Evolutionary conservation across 2,113 vertebrate genomes (phyloP), one percentile per base, ranked within the genome.

Genomic region (Blennius ocellaris): DNA sequence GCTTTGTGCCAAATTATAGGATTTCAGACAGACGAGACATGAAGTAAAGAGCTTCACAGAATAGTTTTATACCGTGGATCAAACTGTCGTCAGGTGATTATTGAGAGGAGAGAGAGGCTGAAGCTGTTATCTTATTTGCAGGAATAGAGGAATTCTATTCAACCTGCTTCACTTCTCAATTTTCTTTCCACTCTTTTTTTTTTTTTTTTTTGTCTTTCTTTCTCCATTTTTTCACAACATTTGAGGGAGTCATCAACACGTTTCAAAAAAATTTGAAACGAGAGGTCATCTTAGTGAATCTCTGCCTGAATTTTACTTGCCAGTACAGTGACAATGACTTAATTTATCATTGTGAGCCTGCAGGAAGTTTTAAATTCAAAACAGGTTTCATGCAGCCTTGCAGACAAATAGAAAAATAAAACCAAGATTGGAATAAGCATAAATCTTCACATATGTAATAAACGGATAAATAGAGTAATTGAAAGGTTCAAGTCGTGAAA

Each of bases 1-100:
- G 37, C 36, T 39, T 45, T 54, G 41, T 77, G 55, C 11, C 4
- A 55, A 73, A 68, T 54, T 17, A 45, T 4, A n/a, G 8, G 55
- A 69, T 56, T 71, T n/a, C 47, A 68, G 16, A 68, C 11, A 60
- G 38, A 39, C 6, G 2, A 75, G 56, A 57, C 5, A 10, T 6
- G 62, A 79, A 7, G 21, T 9, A 0, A 21, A 21, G 12, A 64
- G 69, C 39, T 53, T 69, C 11, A 45, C 44, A 48, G 36, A 37
- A 63, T 4, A 78, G 54, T 47, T 6, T 39, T 6, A 51, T 1
- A 64, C 21, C 21, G 21, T 30, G 21, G 17, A 51, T 78, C 30
- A 61, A 30, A 49, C 17, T 16, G 39, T 1, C 52, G 11, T 21
- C 14, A 30, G 37, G 16, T 8, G 10, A 40, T 65, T 53, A 8